Conservation (phyloP, 2,888 invertebrate species). For the Bembecia ichneumoniformis region DNA sequence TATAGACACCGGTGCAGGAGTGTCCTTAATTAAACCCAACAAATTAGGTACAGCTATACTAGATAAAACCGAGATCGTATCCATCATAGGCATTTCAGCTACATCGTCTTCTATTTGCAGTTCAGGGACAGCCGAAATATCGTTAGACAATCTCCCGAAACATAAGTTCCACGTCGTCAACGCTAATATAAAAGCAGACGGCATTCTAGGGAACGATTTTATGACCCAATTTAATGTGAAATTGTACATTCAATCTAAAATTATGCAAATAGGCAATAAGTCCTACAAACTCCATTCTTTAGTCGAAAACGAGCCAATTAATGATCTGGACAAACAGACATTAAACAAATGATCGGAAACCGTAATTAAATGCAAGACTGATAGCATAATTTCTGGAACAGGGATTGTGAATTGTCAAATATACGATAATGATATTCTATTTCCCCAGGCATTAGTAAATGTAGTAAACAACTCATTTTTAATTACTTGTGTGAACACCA, state of each 20-base stretch:
- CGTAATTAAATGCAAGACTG: slow-evolving; percentile 14
- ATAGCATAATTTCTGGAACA: slow-evolving; percentile 9
- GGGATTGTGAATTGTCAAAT: slow-evolving; percentile 17
- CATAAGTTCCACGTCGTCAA: slow-evolving; percentile 18
- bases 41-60: slow-evolving; percentile 12
- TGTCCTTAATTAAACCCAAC: slow-evolving; percentile 14
- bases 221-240: slow-evolving; percentile 20
- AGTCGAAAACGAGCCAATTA: slow-evolving; percentile 6
- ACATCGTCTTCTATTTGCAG: slow-evolving; percentile 11
- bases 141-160: slow-evolving; percentile 16
- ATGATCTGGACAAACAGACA: slow-evolving; percentile 7
- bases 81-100: slow-evolving; percentile 20
- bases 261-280: slow-evolving; percentile 15
- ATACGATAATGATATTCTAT: slow-evolving; percentile 11
- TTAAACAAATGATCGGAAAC: slow-evolving; percentile 15
- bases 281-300: slow-evolving; percentile 15
- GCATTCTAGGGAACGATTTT: slow-evolving; percentile 22
- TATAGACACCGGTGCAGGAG: slow-evolving; percentile 18
- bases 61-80: slow-evolving; percentile 12
- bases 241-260: slow-evolving; percentile 20
- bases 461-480: slow-evolving; percentile 13
- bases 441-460: slow-evolving; percentile 16
- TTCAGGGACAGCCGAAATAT: slow-evolving; percentile 15
- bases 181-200: slow-evolving; percentile 17
- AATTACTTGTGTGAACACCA: slow-evolving; percentile 8